phyloP scores from a whole-genome alignment of 1,140 invertebrate genomes.

The Gonatopus flavifemur region DNA sequence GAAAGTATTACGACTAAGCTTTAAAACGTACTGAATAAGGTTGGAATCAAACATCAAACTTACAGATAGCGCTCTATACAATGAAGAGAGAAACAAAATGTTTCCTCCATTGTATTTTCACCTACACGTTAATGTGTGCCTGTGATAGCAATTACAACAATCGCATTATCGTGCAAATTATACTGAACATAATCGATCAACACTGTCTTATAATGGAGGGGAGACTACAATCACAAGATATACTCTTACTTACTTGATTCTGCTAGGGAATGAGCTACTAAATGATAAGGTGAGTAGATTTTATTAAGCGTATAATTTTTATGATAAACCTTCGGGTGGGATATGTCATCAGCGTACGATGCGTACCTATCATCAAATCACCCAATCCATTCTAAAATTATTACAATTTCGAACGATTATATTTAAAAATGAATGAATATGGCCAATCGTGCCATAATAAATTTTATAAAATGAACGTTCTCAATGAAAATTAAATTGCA shows the following conservation, averaged over 20 bases:
- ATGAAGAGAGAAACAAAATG: neutral
- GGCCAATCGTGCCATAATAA: neutral
- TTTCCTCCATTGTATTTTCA: slow-evolving; percentile 13
- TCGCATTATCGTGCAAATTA: slow-evolving; percentile 41
- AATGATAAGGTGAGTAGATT: slow-evolving; percentile 51
- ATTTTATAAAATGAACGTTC: neutral
- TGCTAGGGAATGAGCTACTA: slow-evolving; percentile 49
- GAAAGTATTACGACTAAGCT: neutral
- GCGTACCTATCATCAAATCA: neutral
- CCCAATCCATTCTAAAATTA: too few species aligned
- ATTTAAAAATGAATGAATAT: too few species aligned
- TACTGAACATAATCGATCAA: slow-evolving; percentile 37
- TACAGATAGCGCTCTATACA: slow-evolving; percentile 1
- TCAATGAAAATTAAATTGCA: neutral
- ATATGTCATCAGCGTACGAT: slow-evolving; percentile 14
- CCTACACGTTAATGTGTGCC: slow-evolving; percentile 7
- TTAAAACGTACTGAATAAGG: neutral
- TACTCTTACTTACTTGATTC: slow-evolving; percentile 53
- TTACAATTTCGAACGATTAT: too few species aligned
- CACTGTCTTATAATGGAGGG: slow-evolving; percentile 49
- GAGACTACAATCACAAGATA: slow-evolving; percentile 54
- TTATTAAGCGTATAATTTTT: slow-evolving; percentile 42
- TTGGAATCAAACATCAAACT: neutral
- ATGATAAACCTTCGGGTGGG: slow-evolving; percentile 38
- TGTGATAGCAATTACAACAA: slow-evolving; percentile 33